Percentiles rank a stretch among this genome's conserved stretches.
Evolutionary conservation across 2,888 invertebrate genomes (phyloP).

Genomic region (Drosophila multiciliata): DNA sequence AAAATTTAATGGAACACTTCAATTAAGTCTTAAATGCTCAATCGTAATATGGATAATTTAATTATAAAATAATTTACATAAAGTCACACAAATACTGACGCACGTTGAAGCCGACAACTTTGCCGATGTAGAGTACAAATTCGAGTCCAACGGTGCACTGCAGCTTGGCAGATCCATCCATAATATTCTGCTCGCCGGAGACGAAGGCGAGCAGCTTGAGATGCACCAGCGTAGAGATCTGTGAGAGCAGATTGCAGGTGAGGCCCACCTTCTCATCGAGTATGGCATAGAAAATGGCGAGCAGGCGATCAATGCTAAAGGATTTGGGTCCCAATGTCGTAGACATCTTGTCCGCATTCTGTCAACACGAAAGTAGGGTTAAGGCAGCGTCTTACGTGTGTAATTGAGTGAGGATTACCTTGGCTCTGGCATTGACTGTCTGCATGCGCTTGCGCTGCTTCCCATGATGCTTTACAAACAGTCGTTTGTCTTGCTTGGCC

Average conservation of each 20-base stretch:
- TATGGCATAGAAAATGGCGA: constrained; percentile 96
- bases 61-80: constrained; percentile 78
- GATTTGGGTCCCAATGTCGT: constrained; percentile 93
- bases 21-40: neutral
- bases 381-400: too few relatives aligned
- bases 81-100: constrained; percentile 92
- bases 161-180: constrained; percentile 91
- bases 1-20: neutral
- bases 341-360: constrained; percentile 87
- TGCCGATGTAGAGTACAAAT: constrained; percentile 91
- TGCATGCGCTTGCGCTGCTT: constrained; percentile 89
- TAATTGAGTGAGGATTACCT: constrained; percentile 66
- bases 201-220: constrained; percentile 90
- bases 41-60: neutral
- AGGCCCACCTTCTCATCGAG: constrained; percentile 93
- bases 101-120: constrained; percentile 91
- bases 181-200: constrained; percentile 89
- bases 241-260: constrained; percentile 93
- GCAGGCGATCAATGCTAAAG: constrained; percentile 91
- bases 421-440: constrained; percentile 87
- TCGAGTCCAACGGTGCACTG: constrained; percentile 94
- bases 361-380: neutral
- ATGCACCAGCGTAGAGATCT: constrained; percentile 94
- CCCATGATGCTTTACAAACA: constrained; percentile 93
- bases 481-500: constrained; percentile 92